A percentile compares a stretch with the other conserved stretches of the same genome.
phyloP scores from a whole-genome alignment of 2,797 vertebrate species.

The Acestrorhynchus altus region DNA sequence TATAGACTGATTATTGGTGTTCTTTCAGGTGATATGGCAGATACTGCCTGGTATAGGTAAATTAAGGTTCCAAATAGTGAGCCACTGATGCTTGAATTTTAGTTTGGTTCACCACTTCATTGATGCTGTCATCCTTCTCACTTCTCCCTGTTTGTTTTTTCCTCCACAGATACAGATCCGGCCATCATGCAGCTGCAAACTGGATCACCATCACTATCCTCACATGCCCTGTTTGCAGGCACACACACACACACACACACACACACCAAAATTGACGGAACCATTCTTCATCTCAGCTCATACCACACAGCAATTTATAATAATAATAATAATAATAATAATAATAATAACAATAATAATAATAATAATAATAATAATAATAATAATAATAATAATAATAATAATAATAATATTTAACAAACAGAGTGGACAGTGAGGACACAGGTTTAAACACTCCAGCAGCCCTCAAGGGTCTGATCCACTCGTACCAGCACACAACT shows the following conservation, averaged over 20 bases:
- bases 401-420: too few species aligned
- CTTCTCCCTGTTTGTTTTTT: conserved; percentile 30
- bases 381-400: too few species aligned
- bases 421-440: too few species aligned
- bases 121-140: neutral
- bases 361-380: too few species aligned
- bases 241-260: neutral
- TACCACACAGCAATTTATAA: too few species aligned
- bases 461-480: too few species aligned
- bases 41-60: neutral
- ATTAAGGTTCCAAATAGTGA: neutral
- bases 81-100: conserved; percentile 63
- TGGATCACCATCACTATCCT: conserved; percentile 72
- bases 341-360: too few species aligned
- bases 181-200: conserved; percentile 77
- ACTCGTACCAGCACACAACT: too few species aligned
- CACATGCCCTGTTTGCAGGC: conserved; percentile 72
- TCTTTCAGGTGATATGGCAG: neutral
- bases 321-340: too few species aligned
- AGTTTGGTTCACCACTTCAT: conserved; percentile 51
- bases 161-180: conserved; percentile 58
- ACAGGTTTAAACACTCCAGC: too few species aligned
- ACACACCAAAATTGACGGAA: too few species aligned
- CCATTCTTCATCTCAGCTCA: too few species aligned
- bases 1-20: neutral